Percentiles rank a stretch among this genome's conserved stretches.
phyloP scores from a whole-genome alignment of 30 jellyfish, hydroid and myxozoan genomes.

The Hydractinia symbiolongicarpus region DNA sequence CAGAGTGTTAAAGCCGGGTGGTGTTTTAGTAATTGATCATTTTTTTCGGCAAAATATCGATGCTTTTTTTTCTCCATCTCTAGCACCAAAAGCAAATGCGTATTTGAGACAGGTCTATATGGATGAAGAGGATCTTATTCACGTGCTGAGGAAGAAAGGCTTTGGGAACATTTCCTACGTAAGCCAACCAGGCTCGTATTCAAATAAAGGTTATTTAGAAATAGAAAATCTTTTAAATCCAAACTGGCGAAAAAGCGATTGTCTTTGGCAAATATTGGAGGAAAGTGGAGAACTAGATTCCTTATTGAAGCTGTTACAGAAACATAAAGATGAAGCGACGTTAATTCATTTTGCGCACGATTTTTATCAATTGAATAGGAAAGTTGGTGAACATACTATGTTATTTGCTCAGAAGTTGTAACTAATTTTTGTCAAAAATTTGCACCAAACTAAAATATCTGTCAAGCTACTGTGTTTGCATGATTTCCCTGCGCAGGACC shows the following conservation, averaged over 20 bases:
- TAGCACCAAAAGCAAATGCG: slow-evolving; percentile 14
- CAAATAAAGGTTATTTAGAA: background rate
- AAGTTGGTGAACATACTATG: too few species aligned
- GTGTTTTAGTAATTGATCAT: slow-evolving; percentile 56
- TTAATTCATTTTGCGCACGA: too few species aligned
- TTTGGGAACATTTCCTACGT: slow-evolving; percentile 4
- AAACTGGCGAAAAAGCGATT: slow-evolving; percentile 12
- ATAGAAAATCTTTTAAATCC: slow-evolving; percentile 4
- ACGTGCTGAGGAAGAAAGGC: background rate
- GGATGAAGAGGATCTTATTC: background rate
- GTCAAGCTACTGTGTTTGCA: too few species aligned
- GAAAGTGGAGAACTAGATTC: too few species aligned
- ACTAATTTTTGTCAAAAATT: too few species aligned
- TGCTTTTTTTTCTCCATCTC: background rate
- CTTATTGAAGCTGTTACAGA: too few species aligned
- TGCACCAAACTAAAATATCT: too few species aligned
- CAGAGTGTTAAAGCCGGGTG: slow-evolving; percentile 77
- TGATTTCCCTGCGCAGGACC: too few species aligned
- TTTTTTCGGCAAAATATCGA: background rate
- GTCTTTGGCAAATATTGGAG: too few species aligned
- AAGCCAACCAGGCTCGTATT: slow-evolving; percentile 19
- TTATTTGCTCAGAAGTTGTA: too few species aligned
- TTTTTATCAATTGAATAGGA: too few species aligned
- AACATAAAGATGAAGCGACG: too few species aligned
- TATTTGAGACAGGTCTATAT: background rate